Evolutionary conservation across 2,888 invertebrate genomes (phyloP).

Genomic region (Uropetala carovei): DNA sequence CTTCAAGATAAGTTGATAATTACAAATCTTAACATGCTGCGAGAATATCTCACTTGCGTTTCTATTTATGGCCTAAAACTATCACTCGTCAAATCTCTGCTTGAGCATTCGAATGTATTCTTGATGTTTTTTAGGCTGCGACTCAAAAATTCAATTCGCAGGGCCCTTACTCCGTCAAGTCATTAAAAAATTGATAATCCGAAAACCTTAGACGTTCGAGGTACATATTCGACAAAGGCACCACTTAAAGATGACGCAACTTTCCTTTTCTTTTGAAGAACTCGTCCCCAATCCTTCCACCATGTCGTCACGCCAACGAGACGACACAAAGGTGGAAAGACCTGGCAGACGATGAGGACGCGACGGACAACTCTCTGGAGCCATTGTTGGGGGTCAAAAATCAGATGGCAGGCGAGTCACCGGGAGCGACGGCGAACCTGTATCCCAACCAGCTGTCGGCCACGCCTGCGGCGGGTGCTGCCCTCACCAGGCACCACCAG

Average conservation of each 20-base stretch:
- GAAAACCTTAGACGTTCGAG: too few species aligned
- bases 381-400: constrained; percentile 1
- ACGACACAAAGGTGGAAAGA: constrained; percentile 47
- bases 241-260: not conserved
- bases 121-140: too few species aligned
- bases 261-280: constrained; percentile 24
- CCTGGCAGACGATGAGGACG: constrained; percentile 42
- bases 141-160: too few species aligned
- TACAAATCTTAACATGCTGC: too few species aligned
- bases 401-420: constrained; percentile 64
- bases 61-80: too few species aligned
- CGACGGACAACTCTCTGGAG: constrained; percentile 59
- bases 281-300: constrained; percentile 48
- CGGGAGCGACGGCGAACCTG: constrained; percentile 47
- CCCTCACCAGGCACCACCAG: constrained; percentile 42
- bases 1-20: too few species aligned
- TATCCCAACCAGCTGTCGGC: constrained; percentile 37
- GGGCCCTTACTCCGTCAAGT: too few species aligned
- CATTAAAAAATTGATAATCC: not conserved
- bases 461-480: constrained; percentile 46
- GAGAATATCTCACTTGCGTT: too few species aligned
- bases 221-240: not conserved
- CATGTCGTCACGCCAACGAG: constrained; percentile 51
- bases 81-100: too few species aligned
- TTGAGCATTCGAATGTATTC: too few species aligned